These are phyloP conservation scores for Chymomyza caudatula DNA, from an alignment of 2,888 invertebrate genomes.

Conservation along the genomic window DNA sequence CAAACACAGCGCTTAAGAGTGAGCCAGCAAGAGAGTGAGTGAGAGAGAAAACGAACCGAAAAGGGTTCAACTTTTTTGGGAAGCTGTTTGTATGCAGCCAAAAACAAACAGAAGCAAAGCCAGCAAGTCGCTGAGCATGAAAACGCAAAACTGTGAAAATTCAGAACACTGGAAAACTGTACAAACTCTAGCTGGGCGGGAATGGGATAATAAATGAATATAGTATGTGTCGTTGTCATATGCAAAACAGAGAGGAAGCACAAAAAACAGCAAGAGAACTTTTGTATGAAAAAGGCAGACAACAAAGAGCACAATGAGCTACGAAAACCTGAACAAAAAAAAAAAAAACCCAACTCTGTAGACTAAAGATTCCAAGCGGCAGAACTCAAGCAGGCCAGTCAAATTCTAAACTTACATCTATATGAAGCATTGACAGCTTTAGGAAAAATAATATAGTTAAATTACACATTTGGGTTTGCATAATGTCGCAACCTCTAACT, in stretches of 20 bases:
- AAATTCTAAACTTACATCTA: too few relatives aligned
- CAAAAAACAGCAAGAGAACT: constrained; percentile 18
- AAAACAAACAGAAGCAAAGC: constrained; percentile 3
- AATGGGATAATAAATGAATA: neutral
- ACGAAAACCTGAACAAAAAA: neutral
- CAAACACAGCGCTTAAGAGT: constrained; percentile 56
- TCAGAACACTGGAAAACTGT: neutral
- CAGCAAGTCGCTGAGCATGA: neutral
- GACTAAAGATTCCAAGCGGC: neutral
- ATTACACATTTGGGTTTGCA: too few relatives aligned
- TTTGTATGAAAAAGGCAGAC: neutral
- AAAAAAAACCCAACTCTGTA: neutral
- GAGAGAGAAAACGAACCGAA: constrained; percentile 4
- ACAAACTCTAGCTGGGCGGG: neutral
- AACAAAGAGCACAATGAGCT: neutral
- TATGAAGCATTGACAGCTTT: too few relatives aligned
- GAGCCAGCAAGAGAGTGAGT: constrained; percentile 8
- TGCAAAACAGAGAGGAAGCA: constrained; percentile 48
- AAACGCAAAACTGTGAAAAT: constrained; percentile 1
- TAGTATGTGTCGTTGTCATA: constrained; percentile 53
- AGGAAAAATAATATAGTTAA: too few relatives aligned
- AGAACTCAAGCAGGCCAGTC: constrained; percentile 6
- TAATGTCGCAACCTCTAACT: too few relatives aligned
- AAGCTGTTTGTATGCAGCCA: constrained; percentile 25
- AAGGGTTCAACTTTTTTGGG: constrained; percentile 40